These are phyloP conservation scores for Adelosebastes latens DNA, from an alignment of 2,797 vertebrate species.

Conservation along the genomic window DNA sequence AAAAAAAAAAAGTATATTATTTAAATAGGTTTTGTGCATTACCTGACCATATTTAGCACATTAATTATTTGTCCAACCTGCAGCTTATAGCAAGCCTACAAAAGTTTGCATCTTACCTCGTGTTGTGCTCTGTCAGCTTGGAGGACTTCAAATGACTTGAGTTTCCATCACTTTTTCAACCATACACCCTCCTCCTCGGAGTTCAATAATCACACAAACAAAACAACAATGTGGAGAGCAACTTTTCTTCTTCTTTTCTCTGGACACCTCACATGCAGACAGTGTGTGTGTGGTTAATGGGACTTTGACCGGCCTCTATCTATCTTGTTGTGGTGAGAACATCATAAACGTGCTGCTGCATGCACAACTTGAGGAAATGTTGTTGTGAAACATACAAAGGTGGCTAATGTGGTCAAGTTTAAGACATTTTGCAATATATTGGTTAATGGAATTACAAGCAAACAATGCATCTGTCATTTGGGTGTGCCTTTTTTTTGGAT, in stretches of 20 bases:
- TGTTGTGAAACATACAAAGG: conserved; percentile 62
- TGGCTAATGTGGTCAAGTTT: conserved; percentile 26
- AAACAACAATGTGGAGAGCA: conserved; percentile 20
- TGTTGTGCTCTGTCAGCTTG: background rate
- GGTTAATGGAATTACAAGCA: background rate
- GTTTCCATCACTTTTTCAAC: conserved; percentile 9
- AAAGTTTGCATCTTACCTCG: conserved; percentile 38
- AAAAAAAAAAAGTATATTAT: background rate
- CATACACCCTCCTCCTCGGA: background rate
- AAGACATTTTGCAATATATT: background rate
- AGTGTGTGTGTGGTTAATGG: conserved; percentile 29
- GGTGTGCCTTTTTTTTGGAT: background rate
- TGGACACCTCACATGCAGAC: conserved; percentile 34
- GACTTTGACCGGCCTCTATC: conserved; percentile 82
- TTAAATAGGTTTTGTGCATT: background rate
- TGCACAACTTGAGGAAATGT: conserved; percentile 12
- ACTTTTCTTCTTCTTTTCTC: background rate
- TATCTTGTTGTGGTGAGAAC: conserved; percentile 63
- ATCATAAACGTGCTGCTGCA: conserved; percentile 67
- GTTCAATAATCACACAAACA: conserved; percentile 26
- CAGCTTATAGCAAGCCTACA: background rate
- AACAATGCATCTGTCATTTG: background rate
- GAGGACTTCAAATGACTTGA: background rate
- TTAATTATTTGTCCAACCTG: background rate
- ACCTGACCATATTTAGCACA: background rate